Percentiles rank a stretch among this genome's conserved stretches.
These are phyloP conservation scores for Ochropleura plecta DNA, from an alignment of 2,888 invertebrate genomes.

Conservation along the genomic window DNA sequence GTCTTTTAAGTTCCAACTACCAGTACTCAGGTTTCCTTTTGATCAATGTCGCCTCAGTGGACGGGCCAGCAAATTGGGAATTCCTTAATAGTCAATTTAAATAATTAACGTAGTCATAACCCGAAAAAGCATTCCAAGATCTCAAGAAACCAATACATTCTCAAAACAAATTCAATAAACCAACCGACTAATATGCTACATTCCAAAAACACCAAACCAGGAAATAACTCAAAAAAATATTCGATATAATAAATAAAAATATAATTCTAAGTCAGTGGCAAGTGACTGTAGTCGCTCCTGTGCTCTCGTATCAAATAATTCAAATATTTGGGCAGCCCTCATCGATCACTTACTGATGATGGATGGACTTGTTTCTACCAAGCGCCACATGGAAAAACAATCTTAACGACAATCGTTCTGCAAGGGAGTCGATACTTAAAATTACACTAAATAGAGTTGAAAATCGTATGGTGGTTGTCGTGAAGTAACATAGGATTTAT, in stretches of 20 bases:
- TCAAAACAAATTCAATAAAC: conserved; percentile 17
- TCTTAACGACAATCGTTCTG: conserved; percentile 43
- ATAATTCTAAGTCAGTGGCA: conserved; percentile 72
- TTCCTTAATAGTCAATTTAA: neutral
- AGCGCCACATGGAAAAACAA: conserved; percentile 52
- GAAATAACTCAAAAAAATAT: conserved; percentile 48
- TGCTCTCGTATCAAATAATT: conserved; percentile 84
- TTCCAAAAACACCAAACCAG: conserved; percentile 9
- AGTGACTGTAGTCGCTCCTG: conserved; percentile 70
- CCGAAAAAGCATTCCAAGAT: neutral
- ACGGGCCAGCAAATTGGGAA: neutral
- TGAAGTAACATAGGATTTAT: conserved; percentile 66
- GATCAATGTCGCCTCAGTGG: neutral
- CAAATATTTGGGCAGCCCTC: conserved; percentile 88
- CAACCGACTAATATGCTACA: neutral
- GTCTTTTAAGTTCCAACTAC: neutral
- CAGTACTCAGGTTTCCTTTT: neutral
- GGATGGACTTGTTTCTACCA: conserved; percentile 80
- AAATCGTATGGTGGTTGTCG: conserved; percentile 22
- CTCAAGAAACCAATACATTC: neutral
- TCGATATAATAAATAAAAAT: conserved; percentile 61
- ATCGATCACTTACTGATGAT: conserved; percentile 89
- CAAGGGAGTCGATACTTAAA: conserved; percentile 49
- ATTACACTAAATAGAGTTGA: neutral
- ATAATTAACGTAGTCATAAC: neutral